Evolutionary conservation across 2,113 vertebrate genomes (phyloP).

Genomic region (Anthoscopus minutus): DNA sequence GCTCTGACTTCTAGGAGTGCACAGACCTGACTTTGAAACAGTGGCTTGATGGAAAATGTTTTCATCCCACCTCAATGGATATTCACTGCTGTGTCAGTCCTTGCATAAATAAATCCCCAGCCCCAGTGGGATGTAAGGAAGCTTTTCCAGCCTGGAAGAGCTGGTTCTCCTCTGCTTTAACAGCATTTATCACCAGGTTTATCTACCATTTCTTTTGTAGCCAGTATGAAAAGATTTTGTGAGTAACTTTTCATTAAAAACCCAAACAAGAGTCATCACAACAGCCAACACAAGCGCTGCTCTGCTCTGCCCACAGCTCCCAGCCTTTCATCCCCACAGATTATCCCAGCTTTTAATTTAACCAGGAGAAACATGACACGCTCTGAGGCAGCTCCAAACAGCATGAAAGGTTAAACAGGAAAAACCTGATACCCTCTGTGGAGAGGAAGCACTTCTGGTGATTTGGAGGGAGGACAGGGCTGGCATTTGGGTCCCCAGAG

Average conservation of each 20-base stretch:
- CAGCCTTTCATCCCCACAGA: not conserved
- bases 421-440: not conserved
- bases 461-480: not conserved
- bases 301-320: not conserved
- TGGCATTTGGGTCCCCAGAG: not conserved
- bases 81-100: not conserved
- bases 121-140: not conserved
- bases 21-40: accelerated
- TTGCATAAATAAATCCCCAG: not conserved
- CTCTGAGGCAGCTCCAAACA: not conserved
- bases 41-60: not conserved
- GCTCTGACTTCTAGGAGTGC: not conserved
- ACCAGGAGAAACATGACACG: not conserved
- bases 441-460: not conserved
- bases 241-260: constrained; percentile 8
- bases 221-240: not conserved
- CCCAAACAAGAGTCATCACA: not conserved
- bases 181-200: not conserved
- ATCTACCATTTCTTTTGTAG: not conserved
- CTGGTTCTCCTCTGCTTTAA: not conserved
- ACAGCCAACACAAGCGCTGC: not conserved
- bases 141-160: not conserved
- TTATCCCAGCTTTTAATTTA: constrained; percentile 8
- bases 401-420: not conserved
- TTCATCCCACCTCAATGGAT: not conserved